These are phyloP conservation scores for Batillaria attramentaria DNA, from an alignment of 1,140 invertebrate genomes.

Conservation along the genomic window DNA sequence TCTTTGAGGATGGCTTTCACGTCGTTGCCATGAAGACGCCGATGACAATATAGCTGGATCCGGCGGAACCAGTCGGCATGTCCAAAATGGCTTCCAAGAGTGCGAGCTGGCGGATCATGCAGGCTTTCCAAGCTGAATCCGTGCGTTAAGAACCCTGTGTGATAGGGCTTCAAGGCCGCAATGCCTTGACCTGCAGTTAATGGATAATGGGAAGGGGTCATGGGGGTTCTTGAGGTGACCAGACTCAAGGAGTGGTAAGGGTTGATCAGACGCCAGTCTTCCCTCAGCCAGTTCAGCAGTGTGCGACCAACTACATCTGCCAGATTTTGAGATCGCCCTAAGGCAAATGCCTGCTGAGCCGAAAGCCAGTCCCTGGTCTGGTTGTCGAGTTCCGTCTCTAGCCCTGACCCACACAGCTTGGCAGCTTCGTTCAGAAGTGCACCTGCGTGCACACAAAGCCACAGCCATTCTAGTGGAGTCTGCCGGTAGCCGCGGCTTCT, in stretches of 20 bases:
- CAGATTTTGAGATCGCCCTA: constrained; percentile 52
- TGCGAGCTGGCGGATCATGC: constrained; percentile 32
- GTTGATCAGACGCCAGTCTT: constrained; percentile 62
- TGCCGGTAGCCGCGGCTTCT: constrained; percentile 61
- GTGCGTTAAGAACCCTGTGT: constrained; percentile 46
- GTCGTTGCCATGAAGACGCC: constrained; percentile 59
- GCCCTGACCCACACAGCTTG: constrained; percentile 57
- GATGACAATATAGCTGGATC: constrained; percentile 62
- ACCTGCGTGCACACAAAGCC: constrained; percentile 64
- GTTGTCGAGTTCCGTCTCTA: constrained; percentile 56
- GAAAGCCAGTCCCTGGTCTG: constrained; percentile 59
- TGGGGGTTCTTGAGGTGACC: constrained; percentile 50
- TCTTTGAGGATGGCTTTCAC: constrained; percentile 54
- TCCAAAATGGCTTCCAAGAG: constrained; percentile 30
- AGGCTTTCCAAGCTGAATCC: constrained; percentile 58
- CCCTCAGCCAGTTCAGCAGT: constrained; percentile 63
- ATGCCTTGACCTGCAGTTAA: constrained; percentile 43
- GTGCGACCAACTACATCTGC: constrained; percentile 62
- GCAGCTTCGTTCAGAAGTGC: constrained; percentile 60
- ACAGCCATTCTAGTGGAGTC: constrained; percentile 67
- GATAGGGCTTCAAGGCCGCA: constrained; percentile 46
- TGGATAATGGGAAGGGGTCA: constrained; percentile 50
- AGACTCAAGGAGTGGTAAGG: constrained; percentile 57
- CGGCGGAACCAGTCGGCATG: constrained; percentile 62
- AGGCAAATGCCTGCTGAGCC: constrained; percentile 51